Conservation (phyloP, 2,888 invertebrate species). For the Andrena bicolor region DNA sequence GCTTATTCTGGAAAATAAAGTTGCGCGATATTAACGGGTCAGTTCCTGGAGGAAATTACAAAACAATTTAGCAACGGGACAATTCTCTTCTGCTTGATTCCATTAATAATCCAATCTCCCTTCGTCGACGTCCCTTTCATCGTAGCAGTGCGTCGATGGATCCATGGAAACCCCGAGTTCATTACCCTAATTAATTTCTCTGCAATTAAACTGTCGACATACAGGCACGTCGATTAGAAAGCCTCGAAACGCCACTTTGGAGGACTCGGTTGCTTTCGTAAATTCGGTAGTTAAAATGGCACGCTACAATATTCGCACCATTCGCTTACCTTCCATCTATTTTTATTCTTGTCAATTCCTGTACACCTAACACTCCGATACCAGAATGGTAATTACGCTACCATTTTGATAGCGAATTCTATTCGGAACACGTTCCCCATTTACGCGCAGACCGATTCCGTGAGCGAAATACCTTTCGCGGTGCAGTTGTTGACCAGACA, state of each 20-base stretch:
- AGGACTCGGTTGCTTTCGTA: background rate
- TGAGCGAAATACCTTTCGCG: background rate
- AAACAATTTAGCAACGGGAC: background rate
- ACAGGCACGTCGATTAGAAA: slow-evolving; percentile 13
- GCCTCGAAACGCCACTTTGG: background rate
- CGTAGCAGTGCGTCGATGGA: background rate
- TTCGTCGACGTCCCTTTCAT: background rate
- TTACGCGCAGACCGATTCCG: background rate
- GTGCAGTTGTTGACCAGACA: background rate
- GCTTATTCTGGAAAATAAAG: background rate
- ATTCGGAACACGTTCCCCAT: background rate
- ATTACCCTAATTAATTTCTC: slow-evolving; percentile 29
- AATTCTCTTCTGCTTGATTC: slow-evolving; percentile 23
- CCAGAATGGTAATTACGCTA: background rate
- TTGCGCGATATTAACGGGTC: background rate
- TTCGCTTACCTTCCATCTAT: background rate
- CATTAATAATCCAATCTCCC: slow-evolving; percentile 26
- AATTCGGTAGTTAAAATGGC: background rate
- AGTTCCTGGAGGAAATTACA: background rate
- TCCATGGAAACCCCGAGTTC: slow-evolving; percentile 2
- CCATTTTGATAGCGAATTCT: background rate
- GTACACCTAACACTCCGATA: background rate
- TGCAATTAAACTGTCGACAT: slow-evolving; percentile 16
- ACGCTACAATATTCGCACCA: background rate
- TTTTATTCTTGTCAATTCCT: background rate